A percentile compares a stretch with the other conserved stretches of the same genome.
These are phyloP conservation scores for Acanthaster planci DNA, from an alignment of 35 echinoderm and acorn worm species.

Conservation along the genomic window DNA sequence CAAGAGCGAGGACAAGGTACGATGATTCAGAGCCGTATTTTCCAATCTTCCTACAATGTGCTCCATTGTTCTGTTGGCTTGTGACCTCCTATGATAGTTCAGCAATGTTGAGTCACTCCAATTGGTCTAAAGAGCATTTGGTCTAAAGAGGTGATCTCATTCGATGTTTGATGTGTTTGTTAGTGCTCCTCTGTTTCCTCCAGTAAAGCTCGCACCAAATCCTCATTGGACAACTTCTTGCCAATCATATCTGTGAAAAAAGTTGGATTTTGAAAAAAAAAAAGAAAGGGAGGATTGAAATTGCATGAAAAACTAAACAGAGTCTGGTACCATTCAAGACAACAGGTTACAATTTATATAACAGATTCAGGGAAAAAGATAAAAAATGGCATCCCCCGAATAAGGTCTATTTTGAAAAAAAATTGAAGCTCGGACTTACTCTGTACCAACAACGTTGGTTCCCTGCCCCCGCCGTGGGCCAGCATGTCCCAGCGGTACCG, in stretches of 20 bases:
- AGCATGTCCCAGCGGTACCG: conserved; percentile 83
- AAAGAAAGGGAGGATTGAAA: conserved; percentile 10
- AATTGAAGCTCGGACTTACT: conserved; percentile 56
- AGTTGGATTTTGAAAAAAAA: too few species aligned
- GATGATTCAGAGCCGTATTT: too few species aligned
- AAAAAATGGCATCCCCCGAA: not conserved
- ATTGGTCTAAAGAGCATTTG: too few species aligned
- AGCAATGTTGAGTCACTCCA: too few species aligned
- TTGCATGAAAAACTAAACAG: not conserved
- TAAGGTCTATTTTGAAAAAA: not conserved
- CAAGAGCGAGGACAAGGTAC: too few species aligned
- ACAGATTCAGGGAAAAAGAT: not conserved
- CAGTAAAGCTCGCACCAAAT: conserved; percentile 69
- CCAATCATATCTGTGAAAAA: conserved; percentile 94
- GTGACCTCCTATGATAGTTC: too few species aligned
- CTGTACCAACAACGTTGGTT: conserved; percentile 67
- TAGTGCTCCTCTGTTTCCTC: conserved; percentile 40
- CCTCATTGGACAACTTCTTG: conserved; percentile 60
- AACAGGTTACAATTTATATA: not conserved
- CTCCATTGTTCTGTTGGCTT: too few species aligned
- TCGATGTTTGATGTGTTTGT: too few species aligned
- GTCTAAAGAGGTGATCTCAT: too few species aligned
- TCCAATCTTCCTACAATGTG: too few species aligned
- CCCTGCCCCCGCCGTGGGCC: conserved; percentile 84
- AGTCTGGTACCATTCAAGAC: not conserved